A percentile compares a stretch with the other conserved stretches of the same genome.
Evolutionary conservation across 2,888 invertebrate genomes (phyloP).

Genomic region (Peribatodes rhomboidaria): DNA sequence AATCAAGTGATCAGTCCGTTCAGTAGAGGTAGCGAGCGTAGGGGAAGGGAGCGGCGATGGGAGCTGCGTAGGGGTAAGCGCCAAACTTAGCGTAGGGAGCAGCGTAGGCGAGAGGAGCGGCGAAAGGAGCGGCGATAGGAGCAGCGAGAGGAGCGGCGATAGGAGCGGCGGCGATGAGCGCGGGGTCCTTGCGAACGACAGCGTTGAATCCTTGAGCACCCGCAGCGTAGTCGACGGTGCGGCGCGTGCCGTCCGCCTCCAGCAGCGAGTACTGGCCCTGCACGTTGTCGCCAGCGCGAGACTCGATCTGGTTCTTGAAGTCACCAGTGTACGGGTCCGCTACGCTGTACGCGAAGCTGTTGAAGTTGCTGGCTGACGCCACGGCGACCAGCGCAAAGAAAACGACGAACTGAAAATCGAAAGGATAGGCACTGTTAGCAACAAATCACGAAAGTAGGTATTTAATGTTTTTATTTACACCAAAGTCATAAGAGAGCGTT

Average conservation of each 20-base stretch:
- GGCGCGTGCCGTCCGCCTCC: slow-evolving; percentile 82
- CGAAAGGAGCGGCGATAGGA: slow-evolving; percentile 4
- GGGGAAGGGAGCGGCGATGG: slow-evolving; percentile 45
- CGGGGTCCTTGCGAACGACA: slow-evolving; percentile 80
- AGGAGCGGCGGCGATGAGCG: slow-evolving; percentile 57
- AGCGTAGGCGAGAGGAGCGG: slow-evolving; percentile 44
- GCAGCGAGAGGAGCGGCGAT: slow-evolving; percentile 31
- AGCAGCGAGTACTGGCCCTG: slow-evolving; percentile 69
- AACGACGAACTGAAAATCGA: slow-evolving; percentile 65
- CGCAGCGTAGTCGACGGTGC: slow-evolving; percentile 84
- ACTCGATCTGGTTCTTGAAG: slow-evolving; percentile 78
- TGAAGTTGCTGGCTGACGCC: slow-evolving; percentile 61
- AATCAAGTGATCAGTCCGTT: slow-evolving; percentile 34
- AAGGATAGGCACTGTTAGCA: neutral
- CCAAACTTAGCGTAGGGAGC: slow-evolving; percentile 44
- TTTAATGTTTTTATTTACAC: neutral
- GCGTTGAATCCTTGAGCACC: slow-evolving; percentile 85
- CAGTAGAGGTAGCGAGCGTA: slow-evolving; percentile 53
- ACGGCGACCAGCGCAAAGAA: slow-evolving; percentile 63
- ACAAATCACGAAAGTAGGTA: neutral
- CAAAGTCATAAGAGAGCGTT: neutral
- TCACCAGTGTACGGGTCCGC: slow-evolving; percentile 83
- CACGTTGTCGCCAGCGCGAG: slow-evolving; percentile 57
- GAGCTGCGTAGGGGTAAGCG: slow-evolving; percentile 38
- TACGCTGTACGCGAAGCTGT: slow-evolving; percentile 82